phyloP scores from a whole-genome alignment of 2,888 invertebrate species.

The Esperia sulphurella region DNA sequence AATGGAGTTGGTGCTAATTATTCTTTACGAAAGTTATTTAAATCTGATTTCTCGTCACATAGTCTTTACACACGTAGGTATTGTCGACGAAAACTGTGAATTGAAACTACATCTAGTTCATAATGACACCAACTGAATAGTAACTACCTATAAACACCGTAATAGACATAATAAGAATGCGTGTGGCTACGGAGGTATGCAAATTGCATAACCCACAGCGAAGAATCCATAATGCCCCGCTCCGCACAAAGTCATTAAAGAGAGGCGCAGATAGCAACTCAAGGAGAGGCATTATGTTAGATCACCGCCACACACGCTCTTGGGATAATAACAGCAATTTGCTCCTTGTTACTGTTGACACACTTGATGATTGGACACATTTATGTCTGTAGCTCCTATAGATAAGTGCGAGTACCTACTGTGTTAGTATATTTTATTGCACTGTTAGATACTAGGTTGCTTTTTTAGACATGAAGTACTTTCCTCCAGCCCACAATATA shows the following conservation, averaged over 20 bases:
- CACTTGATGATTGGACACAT: constrained; percentile 19
- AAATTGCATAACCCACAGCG: constrained; percentile 6
- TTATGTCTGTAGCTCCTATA: no score
- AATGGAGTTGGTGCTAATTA: no score
- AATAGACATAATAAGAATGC: background rate
- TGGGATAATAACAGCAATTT: constrained; percentile 38
- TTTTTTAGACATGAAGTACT: no score
- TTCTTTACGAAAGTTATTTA: no score
- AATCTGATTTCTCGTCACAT: background rate
- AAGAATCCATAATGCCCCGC: constrained; percentile 1
- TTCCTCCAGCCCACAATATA: no score
- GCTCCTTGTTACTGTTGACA: constrained; percentile 36
- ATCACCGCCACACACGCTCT: constrained; percentile 24
- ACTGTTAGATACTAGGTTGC: no score
- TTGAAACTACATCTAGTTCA: background rate
- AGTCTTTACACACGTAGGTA: background rate
- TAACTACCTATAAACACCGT: background rate
- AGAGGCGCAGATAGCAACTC: constrained; percentile 1
- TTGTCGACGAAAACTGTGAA: no score
- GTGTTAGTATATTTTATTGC: no score
- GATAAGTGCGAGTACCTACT: no score
- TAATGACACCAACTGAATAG: background rate
- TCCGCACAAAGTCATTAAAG: constrained; percentile 5
- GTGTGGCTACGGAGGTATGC: constrained; percentile 2
- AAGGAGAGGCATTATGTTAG: constrained; percentile 9